These are phyloP conservation scores for Orchestes rusci DNA, from an alignment of 2,888 invertebrate genomes.

Conservation along the genomic window DNA sequence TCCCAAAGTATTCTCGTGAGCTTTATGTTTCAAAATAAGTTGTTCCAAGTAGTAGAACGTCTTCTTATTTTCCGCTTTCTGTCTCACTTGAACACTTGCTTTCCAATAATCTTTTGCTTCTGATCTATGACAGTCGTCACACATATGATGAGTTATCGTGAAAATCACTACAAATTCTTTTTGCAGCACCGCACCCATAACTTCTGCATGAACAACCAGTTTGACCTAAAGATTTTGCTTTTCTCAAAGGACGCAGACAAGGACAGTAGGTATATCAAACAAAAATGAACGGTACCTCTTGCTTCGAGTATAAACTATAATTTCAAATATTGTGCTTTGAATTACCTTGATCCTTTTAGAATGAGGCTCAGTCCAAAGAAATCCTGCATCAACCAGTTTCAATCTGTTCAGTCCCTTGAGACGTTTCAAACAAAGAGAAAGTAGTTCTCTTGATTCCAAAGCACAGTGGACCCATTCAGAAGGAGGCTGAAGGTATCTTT, in stretches of 20 bases:
- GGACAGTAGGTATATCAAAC: too few species aligned
- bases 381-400: slow-evolving; percentile 90
- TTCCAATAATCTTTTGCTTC: slow-evolving; percentile 99
- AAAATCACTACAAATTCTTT: slow-evolving; percentile 96
- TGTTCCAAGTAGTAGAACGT: slow-evolving; percentile 98
- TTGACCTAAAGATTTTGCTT: slow-evolving; percentile 52
- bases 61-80: slow-evolving; percentile 87
- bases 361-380: slow-evolving; percentile 99
- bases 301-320: too few species aligned
- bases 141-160: slow-evolving; percentile 88
- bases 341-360: slow-evolving; percentile 89
- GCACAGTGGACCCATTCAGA: slow-evolving; percentile 78
- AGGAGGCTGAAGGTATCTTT: slow-evolving; percentile 91
- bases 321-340: too few species aligned
- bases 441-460: slow-evolving; percentile 85
- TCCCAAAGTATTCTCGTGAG: slow-evolving; percentile 82
- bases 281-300: too few species aligned
- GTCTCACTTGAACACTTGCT: slow-evolving; percentile 82
- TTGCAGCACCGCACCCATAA: slow-evolving; percentile 83
- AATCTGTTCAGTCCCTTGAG: slow-evolving; percentile 84
- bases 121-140: slow-evolving; percentile 91
- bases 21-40: slow-evolving; percentile 89
- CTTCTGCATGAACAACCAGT: slow-evolving; percentile 92
- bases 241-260: neutral
- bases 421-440: slow-evolving; percentile 86